Evolutionary conservation across 2,113 vertebrate genomes (phyloP).

Genomic region (Nerophis ophidion): DNA sequence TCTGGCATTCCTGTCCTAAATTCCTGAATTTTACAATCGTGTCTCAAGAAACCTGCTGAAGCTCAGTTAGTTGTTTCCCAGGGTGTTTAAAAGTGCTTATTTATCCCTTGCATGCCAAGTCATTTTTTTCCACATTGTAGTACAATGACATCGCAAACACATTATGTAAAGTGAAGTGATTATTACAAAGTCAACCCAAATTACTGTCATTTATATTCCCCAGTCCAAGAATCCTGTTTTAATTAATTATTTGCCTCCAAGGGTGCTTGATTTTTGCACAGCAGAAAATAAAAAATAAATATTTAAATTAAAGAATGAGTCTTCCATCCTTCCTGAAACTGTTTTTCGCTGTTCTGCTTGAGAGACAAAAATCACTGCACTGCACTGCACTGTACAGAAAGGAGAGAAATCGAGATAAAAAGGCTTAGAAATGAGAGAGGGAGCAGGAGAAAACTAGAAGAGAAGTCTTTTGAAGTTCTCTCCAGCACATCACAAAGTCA

Average conservation of each 20-base stretch:
- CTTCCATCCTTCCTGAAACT: constrained; percentile 1
- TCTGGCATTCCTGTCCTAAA: no score
- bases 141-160: no score
- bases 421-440: constrained; percentile 49
- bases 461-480: constrained; percentile 83
- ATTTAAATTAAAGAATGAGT: not conserved
- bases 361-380: constrained; percentile 27
- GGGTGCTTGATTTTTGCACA: constrained; percentile 20
- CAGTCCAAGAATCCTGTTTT: constrained; percentile 3
- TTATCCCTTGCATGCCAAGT: no score
- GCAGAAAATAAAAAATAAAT: constrained; percentile 26
- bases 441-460: constrained; percentile 18
- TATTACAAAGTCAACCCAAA: no score
- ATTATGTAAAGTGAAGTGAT: no score
- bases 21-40: no score
- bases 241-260: constrained; percentile 17
- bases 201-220: no score
- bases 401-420: constrained; percentile 52
- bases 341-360: constrained; percentile 20
- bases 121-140: no score
- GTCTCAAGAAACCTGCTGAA: no score
- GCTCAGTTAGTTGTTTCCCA: no score
- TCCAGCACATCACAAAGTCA: constrained; percentile 90
- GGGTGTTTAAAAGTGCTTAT: no score
- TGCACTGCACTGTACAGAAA: constrained; percentile 28